Conservation (phyloP, 2,888 invertebrate genomes). For the Xestia ashworthii region DNA sequence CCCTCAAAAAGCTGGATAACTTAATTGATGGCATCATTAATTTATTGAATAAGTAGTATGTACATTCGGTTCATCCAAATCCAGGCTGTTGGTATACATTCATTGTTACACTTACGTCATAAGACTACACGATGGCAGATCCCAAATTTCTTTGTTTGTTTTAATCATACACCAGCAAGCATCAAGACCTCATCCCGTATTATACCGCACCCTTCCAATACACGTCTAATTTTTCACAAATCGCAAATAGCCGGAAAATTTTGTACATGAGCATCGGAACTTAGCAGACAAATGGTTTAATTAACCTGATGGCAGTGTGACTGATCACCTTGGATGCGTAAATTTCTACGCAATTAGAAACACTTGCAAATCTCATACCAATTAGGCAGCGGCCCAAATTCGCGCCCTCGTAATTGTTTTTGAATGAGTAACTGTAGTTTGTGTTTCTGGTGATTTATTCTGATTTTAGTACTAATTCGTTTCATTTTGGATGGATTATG, state of each 20-base stretch:
- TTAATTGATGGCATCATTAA: background rate
- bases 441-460: conserved; percentile 85
- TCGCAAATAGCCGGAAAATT: conserved; percentile 71
- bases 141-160: background rate
- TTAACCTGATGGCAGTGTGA: conserved; percentile 89
- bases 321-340: conserved; percentile 87
- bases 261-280: conserved; percentile 77
- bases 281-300: conserved; percentile 90
- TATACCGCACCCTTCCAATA: conserved; percentile 59
- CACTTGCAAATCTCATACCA: conserved; percentile 90
- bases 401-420: conserved; percentile 89
- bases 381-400: conserved; percentile 90
- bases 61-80: background rate
- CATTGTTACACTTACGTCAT: rapidly evolving
- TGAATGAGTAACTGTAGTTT: conserved; percentile 86
- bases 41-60: background rate
- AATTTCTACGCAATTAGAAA: conserved; percentile 89
- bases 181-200: conserved; percentile 50
- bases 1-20: background rate
- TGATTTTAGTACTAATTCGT: conserved; percentile 69
- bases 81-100: too few relatives aligned
- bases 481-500: conserved; percentile 53
- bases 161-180: conserved; percentile 19
- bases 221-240: conserved; percentile 69
- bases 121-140: background rate